These are phyloP conservation scores for Penaeus chinensis DNA, from an alignment of 1,140 invertebrate species.

Conservation along the genomic window DNA sequence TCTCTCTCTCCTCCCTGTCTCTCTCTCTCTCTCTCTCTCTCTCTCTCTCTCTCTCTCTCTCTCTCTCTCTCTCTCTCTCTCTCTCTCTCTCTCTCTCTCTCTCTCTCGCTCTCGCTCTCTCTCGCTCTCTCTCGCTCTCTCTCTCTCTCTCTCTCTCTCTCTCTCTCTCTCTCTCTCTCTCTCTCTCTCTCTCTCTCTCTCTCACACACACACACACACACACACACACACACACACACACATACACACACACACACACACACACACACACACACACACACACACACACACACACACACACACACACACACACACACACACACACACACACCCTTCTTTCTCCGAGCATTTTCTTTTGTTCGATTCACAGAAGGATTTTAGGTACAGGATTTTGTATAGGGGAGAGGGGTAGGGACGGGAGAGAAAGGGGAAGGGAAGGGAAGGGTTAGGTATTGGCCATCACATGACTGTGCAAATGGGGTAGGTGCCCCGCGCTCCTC, in stretches of 20 bases:
- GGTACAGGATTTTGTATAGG: background rate
- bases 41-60: background rate
- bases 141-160: background rate
- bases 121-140: constrained; percentile 17
- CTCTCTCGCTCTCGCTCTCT: constrained; percentile 24
- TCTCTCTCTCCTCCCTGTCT: background rate
- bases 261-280: constrained; percentile 42
- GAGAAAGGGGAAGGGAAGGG: background rate
- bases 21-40: background rate
- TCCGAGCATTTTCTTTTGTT: too few species aligned
- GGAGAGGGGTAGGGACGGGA: background rate
- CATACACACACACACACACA: constrained; percentile 42
- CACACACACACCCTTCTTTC: background rate
- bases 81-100: constrained; percentile 20
- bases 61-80: constrained; percentile 28
- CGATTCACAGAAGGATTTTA: too few species aligned
- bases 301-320: background rate
- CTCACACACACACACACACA: constrained; percentile 15
- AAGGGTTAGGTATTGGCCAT: constrained; percentile 15
- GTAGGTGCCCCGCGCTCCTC: too few species aligned
- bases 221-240: constrained; percentile 34
- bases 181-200: background rate
- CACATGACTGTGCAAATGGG: too few species aligned
- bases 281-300: constrained; percentile 23
- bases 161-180: background rate